phyloP scores from a whole-genome alignment of 2,113 vertebrate species.

The Urocitellus parryii region DNA sequence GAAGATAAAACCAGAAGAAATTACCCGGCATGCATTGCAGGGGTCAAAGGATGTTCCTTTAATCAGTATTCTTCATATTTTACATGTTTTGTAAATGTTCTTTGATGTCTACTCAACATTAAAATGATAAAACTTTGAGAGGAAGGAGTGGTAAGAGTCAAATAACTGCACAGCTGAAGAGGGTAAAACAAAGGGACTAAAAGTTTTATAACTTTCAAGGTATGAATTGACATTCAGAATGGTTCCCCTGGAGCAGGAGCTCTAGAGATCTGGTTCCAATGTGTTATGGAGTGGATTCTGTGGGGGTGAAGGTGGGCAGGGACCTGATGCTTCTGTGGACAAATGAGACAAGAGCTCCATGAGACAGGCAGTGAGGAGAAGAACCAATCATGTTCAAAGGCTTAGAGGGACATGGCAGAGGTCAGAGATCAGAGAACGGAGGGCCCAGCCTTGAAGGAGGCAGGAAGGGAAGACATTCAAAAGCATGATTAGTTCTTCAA shows the following conservation, averaged over 20 bases:
- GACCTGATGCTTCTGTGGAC: neutral
- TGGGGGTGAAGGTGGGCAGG: neutral
- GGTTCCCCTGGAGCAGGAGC: neutral
- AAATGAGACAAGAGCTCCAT: neutral
- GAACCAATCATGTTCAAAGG: neutral
- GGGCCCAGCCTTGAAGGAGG: neutral
- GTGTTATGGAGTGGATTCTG: neutral
- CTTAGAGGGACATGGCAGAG: neutral
- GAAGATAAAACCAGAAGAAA: neutral
- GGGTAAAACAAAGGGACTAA: neutral
- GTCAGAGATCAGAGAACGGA: neutral
- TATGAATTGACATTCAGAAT: neutral
- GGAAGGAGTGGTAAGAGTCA: neutral
- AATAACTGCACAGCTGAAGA: neutral
- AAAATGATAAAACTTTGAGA: neutral
- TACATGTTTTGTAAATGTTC: neutral
- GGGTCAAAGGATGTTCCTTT: neutral
- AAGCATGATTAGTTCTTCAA: slow-evolving; percentile 10
- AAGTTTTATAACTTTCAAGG: neutral
- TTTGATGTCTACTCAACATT: neutral
- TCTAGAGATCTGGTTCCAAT: no score
- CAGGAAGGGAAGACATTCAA: slow-evolving; percentile 16
- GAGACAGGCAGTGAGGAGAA: neutral
- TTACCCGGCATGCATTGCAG: neutral
- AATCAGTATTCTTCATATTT: neutral